These are phyloP conservation scores for Cotesia chilonis DNA, from an alignment of 1,140 invertebrate species.

Conservation along the genomic window DNA sequence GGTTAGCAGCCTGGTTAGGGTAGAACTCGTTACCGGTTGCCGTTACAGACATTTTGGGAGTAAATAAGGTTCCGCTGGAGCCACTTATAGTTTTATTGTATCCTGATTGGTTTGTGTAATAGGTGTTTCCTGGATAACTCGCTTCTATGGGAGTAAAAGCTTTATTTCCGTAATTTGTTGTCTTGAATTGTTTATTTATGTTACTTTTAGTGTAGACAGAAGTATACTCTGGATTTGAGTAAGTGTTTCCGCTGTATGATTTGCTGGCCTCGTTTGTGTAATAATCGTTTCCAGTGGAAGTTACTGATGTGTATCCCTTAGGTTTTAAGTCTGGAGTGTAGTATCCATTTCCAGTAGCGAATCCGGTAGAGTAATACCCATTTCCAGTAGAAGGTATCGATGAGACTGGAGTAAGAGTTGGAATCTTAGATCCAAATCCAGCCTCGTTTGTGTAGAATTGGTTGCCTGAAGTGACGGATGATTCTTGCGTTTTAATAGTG, in stretches of 20 bases:
- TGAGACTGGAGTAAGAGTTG: neutral
- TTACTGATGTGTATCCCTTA: no score
- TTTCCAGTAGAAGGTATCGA: no score
- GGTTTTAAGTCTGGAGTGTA: no score
- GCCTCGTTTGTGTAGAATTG: constrained; percentile 5
- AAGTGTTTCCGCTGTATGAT: no score
- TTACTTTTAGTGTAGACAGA: no score
- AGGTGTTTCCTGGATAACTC: neutral
- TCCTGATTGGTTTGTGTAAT: constrained; percentile 17
- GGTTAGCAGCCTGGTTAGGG: constrained; percentile 27
- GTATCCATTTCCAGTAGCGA: no score
- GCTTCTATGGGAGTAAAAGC: neutral
- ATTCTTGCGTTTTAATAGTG: neutral
- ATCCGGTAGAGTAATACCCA: no score
- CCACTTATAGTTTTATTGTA: constrained; percentile 5
- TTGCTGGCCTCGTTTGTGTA: no score
- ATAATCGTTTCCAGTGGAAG: no score
- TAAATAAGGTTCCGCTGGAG: neutral
- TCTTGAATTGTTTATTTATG: no score
- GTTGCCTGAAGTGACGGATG: neutral
- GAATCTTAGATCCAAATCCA: neutral
- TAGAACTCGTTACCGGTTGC: constrained; percentile 17
- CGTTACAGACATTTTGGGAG: constrained; percentile 11
- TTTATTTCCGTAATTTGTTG: no score
- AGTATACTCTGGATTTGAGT: neutral